Percentiles rank a stretch among this genome's conserved stretches.
These are phyloP conservation scores for Tetraneura akinire DNA, from an alignment of 1,140 invertebrate species.

Conservation along the genomic window DNA sequence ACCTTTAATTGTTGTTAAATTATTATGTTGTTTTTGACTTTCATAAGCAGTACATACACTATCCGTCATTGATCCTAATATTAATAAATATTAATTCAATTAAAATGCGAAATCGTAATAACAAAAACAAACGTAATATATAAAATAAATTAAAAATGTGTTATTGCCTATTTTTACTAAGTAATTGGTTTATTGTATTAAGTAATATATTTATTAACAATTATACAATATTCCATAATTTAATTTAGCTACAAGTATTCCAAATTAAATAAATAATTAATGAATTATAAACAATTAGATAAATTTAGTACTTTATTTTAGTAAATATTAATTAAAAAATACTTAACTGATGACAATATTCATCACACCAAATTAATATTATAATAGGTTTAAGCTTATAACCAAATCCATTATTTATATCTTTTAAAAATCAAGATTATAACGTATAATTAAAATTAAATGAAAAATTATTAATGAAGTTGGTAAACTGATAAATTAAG, in stretches of 20 bases:
- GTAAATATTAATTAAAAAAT: not conserved
- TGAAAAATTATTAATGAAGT: too few relatives aligned
- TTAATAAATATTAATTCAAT: constrained; percentile 47
- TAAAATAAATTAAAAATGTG: not conserved
- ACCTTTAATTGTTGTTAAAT: constrained; percentile 32
- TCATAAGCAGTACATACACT: constrained; percentile 68
- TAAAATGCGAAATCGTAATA: constrained; percentile 57
- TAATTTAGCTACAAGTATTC: not conserved
- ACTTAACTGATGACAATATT: not conserved
- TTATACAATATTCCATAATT: not conserved
- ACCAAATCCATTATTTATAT: not conserved
- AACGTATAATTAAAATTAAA: too few relatives aligned
- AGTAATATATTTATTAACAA: not conserved
- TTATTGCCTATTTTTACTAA: not conserved
- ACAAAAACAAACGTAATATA: constrained; percentile 44
- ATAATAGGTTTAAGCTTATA: not conserved
- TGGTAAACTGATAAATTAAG: too few relatives aligned
- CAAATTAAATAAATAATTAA: not conserved
- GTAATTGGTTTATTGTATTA: not conserved
- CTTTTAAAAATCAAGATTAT: too few relatives aligned
- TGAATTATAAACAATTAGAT: not conserved
- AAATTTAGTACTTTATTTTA: not conserved
- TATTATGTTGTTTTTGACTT: constrained; percentile 54
- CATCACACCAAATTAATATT: not conserved
- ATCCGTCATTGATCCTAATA: constrained; percentile 63